Conservation (phyloP, 2,888 invertebrate species). For the Rhopalosiphum nymphaeae region DNA sequence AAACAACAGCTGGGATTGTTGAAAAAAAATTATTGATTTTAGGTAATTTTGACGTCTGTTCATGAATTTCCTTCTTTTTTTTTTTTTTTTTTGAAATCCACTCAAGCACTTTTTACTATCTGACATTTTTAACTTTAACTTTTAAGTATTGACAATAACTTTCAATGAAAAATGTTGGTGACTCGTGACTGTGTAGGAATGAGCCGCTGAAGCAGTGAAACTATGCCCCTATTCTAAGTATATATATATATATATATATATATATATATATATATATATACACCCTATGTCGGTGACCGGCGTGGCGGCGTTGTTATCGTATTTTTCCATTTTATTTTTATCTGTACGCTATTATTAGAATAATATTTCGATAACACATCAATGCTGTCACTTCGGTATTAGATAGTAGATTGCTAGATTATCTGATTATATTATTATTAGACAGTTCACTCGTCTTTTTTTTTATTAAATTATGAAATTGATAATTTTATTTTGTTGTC, state of each 20-base stretch:
- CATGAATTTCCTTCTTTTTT: too few species aligned
- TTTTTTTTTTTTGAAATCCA: too few species aligned
- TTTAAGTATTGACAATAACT: neutral
- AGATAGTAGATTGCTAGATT: neutral
- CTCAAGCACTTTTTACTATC: too few species aligned
- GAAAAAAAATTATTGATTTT: too few species aligned
- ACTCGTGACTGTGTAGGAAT: neutral
- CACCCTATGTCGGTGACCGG: neutral
- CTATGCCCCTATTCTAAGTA: neutral
- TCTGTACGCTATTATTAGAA: neutral
- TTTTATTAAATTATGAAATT: neutral
- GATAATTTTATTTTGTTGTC: too few species aligned
- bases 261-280: too few species aligned
- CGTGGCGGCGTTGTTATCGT: neutral
- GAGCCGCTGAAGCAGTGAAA: neutral
- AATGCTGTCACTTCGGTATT: neutral
- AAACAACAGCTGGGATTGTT: too few species aligned
- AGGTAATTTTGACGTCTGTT: too few species aligned
- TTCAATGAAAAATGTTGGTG: neutral
- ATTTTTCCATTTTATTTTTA: slow-evolving; percentile 8
- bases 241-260: too few species aligned
- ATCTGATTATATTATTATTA: neutral
- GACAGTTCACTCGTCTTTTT: neutral
- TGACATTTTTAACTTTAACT: too few species aligned
- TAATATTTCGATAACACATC: slow-evolving; percentile 1